Conservation (phyloP, 1,140 invertebrate genomes). For the Magallana gigas region DNA sequence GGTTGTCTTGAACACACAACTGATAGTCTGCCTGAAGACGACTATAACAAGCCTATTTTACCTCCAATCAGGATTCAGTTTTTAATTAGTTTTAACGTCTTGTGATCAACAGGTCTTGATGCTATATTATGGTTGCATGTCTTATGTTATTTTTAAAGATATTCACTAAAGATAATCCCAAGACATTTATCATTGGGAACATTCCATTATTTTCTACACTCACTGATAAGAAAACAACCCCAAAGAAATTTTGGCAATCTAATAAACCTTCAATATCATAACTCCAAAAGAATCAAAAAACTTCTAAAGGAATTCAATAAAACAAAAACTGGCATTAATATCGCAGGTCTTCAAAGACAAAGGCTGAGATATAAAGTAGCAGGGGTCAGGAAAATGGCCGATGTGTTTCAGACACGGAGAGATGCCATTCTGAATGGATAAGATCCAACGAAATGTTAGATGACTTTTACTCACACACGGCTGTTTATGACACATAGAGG, state of each 20-base stretch:
- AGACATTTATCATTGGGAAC: not conserved
- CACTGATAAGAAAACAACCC: not conserved
- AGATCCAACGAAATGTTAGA: too few relatives aligned
- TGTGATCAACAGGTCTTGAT: too few relatives aligned
- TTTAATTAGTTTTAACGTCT: too few relatives aligned
- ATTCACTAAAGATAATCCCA: not conserved
- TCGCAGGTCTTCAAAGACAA: not conserved
- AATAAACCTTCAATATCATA: conserved; percentile 19
- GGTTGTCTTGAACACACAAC: too few relatives aligned
- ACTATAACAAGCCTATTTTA: too few relatives aligned
- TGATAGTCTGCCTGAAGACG: too few relatives aligned
- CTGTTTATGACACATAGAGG: too few relatives aligned
- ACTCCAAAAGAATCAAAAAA: not conserved
- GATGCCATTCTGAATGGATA: too few relatives aligned
- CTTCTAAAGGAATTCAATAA: not conserved
- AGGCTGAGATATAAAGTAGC: not conserved
- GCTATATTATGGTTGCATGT: too few relatives aligned
- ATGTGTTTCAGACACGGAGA: not conserved
- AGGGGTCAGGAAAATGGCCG: not conserved
- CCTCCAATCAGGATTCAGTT: too few relatives aligned
- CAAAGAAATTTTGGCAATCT: not conserved
- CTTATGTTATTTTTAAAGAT: too few relatives aligned
- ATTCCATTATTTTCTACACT: conserved; percentile 6
- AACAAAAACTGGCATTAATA: not conserved
- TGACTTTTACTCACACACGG: too few relatives aligned